Percentiles rank a stretch among this genome's conserved stretches.
phyloP scores from a whole-genome alignment of 1,140 invertebrate genomes.

The Trichoplusia ni region DNA sequence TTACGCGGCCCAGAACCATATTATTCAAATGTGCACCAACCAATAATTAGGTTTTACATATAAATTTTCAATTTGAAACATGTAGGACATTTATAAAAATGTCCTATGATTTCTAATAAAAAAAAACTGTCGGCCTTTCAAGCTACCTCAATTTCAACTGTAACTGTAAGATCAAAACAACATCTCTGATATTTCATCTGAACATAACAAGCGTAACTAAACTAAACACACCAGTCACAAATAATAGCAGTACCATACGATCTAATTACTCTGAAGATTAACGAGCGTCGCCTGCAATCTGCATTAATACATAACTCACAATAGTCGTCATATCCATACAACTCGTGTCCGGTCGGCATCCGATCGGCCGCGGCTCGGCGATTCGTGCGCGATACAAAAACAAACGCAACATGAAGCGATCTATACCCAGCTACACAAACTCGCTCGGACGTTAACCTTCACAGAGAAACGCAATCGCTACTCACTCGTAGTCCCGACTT shows the following conservation, averaged over 20 bases:
- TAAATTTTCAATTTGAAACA: too few species aligned
- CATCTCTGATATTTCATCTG: too few species aligned
- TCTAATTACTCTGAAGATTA: neutral
- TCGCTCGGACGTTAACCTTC: slow-evolving; percentile 55
- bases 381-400: neutral
- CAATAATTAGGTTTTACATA: too few species aligned
- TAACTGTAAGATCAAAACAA: too few species aligned
- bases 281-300: neutral
- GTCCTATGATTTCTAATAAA: too few species aligned
- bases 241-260: neutral
- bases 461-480: slow-evolving; percentile 31
- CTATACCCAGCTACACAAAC: slow-evolving; percentile 41
- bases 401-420: neutral
- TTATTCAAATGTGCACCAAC: too few species aligned
- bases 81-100: too few species aligned
- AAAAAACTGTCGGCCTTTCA: too few species aligned
- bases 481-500: slow-evolving; percentile 74
- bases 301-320: neutral
- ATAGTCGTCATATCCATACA: neutral
- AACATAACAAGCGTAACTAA: too few species aligned
- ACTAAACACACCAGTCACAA: neutral
- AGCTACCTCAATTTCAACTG: too few species aligned
- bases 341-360: neutral
- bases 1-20: too few species aligned
- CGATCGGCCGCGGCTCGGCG: neutral